Base-by-base conservation (phyloP, 2,797 vertebrate genomes). In the Crenuchus spilurus region DNA sequence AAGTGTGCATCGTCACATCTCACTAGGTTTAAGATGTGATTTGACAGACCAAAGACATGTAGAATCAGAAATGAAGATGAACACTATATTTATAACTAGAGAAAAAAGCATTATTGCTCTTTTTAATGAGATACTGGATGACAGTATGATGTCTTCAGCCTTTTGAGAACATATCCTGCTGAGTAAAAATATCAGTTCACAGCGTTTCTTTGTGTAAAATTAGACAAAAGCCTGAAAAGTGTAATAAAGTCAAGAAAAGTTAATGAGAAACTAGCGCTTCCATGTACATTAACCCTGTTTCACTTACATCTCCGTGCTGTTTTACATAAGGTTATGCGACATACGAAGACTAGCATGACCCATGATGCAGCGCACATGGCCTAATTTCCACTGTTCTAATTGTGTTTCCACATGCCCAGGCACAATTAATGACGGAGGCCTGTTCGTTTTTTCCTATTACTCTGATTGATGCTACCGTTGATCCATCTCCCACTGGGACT, bases 371-470 rank as follows among this genome's bases (percentile, higher is more conserved):
- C 83, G 67, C 78, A 76, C 71, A 62, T 84, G 86, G 79, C 83
- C 85, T 82, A 84, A 86, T 89, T 87, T 81, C 80, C 77, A 74
- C 58, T 64, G 80, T 57, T 80, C 82, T 91, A 91, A 92, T 90
- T 88, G 87, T 78, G 86, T 88, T 88, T 90, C 81, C 81, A 81
- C 78, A 76, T 79, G 79, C 75, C 64, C 6, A 1, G 80, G 72
- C 86, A 86, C 85, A 85, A 89, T 92, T 90, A 89, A 90, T 90
- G 85, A 87, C 67, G 42, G 49, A 35, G 61, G 44, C 60, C 66
- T 70, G 72, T 46, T 61, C 74, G 67, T 72, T 68, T 88, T 83
- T 88, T 82, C 76, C 78, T 85, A 79, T 84, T 82, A 76, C 58
- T 64, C 54, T 90, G 87, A 91, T 87, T 86, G 87, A 91, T 90